Base-by-base conservation (phyloP, 2,113 vertebrate species). In the Egretta garzetta region DNA sequence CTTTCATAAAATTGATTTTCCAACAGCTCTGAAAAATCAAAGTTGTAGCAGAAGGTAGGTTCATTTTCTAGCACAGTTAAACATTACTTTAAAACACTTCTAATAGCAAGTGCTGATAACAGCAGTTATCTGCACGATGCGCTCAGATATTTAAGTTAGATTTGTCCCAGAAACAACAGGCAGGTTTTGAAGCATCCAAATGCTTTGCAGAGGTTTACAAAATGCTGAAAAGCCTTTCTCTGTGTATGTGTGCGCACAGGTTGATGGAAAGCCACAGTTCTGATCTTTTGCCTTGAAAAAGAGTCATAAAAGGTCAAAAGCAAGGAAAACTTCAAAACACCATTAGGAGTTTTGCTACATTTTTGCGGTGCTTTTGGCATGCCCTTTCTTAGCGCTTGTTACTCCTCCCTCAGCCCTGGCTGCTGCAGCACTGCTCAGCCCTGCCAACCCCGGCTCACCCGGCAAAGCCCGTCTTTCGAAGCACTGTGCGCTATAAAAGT, bases 371-470 rank as follows among this genome's bases (percentile, higher is more conserved):
- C 24, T 52, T 76, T 41, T 41, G 62, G 79, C 88, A 68, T 19
- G 6, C n/a, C 24, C 5, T 60, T 33, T 41, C 68, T 60, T 43
- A 27, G 60, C n/a, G 8, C 47, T 84, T 41, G 32, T 5, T 43
- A 3, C 82, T 88, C 33, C 50, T 60, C 53, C 53, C 52, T 58
- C 10, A 9, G 49, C 49, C 32, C 56, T 22, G 82, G 45, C 72
- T 71, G 43, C 56, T 3, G 0, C 59, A 33, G 83, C 2, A 0
- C 0, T 43, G 0, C 26, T 50, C 45, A 4, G 28, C 71, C 20
- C 64, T 70, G 94, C 50, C 81, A 58, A 43, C 12, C 32, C 66
- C 22, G 0, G 59, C 67, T 77, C 72, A 26, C 56, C 76, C 37
- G 0, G 84, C 55, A 8, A 39, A 71, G 58, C 71, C 49, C 2